Percentiles rank a stretch among this genome's conserved stretches.
Evolutionary conservation across 1,140 invertebrate genomes (phyloP).

Genomic region (Eciton burchellii): DNA sequence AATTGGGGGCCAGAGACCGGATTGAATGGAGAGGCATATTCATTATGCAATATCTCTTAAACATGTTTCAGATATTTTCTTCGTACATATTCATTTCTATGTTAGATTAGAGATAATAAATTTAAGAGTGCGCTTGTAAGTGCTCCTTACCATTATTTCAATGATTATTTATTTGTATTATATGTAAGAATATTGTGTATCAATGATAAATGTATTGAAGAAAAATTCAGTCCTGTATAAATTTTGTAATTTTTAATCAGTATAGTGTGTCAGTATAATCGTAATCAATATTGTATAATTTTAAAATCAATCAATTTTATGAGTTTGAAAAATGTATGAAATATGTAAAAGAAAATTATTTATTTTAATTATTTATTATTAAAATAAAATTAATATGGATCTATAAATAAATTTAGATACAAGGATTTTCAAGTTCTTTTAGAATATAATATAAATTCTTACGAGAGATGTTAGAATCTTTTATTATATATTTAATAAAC

Average conservation of each 20-base stretch:
- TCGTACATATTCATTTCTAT: not conserved
- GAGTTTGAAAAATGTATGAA: too few relatives aligned
- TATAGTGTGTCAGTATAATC: too few relatives aligned
- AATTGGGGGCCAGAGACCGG: slow-evolving; percentile 49
- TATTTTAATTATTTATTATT: too few relatives aligned
- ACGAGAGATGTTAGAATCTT: slow-evolving; percentile 48
- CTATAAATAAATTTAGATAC: not conserved
- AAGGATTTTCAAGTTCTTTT: not conserved
- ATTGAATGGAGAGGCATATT: not conserved
- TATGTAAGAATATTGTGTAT: too few relatives aligned
- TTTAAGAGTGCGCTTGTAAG: not conserved
- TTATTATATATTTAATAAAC: slow-evolving; percentile 4
- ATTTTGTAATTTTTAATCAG: too few relatives aligned
- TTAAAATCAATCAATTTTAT: too few relatives aligned
- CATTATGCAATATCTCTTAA: slow-evolving; percentile 14
- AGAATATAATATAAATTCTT: not conserved
- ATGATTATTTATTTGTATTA: not conserved
- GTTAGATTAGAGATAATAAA: not conserved
- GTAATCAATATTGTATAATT: too few relatives aligned
- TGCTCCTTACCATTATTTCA: slow-evolving; percentile 4
- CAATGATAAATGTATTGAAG: too few relatives aligned
- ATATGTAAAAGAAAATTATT: too few relatives aligned
- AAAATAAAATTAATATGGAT: too few relatives aligned
- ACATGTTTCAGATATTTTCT: not conserved
- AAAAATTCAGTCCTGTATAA: too few relatives aligned